Conservation (phyloP, 2,888 invertebrate genomes). For the Prosopocoilus inquinatus region DNA sequence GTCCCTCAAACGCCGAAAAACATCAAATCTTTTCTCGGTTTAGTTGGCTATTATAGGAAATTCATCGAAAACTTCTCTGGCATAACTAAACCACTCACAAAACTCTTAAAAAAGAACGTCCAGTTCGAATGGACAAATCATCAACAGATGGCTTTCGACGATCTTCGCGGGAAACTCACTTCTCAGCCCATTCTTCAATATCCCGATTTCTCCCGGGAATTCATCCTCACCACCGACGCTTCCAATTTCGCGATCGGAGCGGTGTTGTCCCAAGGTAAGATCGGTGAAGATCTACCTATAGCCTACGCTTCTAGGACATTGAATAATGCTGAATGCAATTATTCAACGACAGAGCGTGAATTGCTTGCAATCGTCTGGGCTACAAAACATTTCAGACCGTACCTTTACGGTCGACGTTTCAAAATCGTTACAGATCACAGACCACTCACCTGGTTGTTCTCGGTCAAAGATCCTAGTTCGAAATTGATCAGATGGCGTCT, state of each 20-base stretch:
- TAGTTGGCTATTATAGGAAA: slow-evolving; percentile 38
- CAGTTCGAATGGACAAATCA: slow-evolving; percentile 1
- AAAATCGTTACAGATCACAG: too few relatives aligned
- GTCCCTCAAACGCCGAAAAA: slow-evolving; percentile 22
- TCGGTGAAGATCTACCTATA: slow-evolving; percentile 37
- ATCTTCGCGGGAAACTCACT: slow-evolving; percentile 9
- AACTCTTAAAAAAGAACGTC: slow-evolving; percentile 14
- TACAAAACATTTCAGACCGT: slow-evolving; percentile 42
- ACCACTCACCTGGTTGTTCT: slow-evolving; percentile 41
- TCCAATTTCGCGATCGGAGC: slow-evolving; percentile 35
- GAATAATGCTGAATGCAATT: slow-evolving; percentile 40
- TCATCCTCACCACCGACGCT: slow-evolving; percentile 40
- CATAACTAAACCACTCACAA: slow-evolving; percentile 17
- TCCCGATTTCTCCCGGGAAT: slow-evolving; percentile 30
- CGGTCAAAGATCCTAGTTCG: slow-evolving; percentile 35
- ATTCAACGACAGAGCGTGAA: slow-evolving; percentile 43
- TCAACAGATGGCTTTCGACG: background rate
- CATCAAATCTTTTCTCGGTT: slow-evolving; percentile 33
- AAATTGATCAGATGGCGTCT: slow-evolving; percentile 38
- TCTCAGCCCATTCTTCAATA: slow-evolving; percentile 25
- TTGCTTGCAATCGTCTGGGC: slow-evolving; percentile 42
- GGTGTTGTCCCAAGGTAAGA: slow-evolving; percentile 34
- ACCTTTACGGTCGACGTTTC: slow-evolving; percentile 31
- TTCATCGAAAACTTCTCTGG: slow-evolving; percentile 35
- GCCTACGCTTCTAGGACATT: slow-evolving; percentile 40